Evolutionary conservation across 1,140 invertebrate genomes (phyloP), one percentile per base, ranked within the genome.

Genomic region (Papilio xuthus): DNA sequence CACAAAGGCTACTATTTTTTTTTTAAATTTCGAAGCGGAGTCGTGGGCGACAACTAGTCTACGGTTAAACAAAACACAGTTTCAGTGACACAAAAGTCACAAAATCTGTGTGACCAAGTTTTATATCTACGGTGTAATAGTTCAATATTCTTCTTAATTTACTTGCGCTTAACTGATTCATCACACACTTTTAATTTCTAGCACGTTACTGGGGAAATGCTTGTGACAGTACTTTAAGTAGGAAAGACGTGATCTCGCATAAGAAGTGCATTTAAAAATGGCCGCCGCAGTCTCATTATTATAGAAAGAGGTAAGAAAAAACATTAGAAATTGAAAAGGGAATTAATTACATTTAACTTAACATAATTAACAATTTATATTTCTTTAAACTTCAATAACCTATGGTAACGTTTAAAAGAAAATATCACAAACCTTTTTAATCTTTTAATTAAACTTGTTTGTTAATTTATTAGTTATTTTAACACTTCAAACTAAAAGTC

Each of bases 191-290:
- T 67, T 67, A 67, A 67, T 32, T 28, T 67, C 26, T 67, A 67
- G 60, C 60, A 67, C 60, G 60, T 67, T 32, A 67, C 60, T 67
- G 26, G 26, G 60, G 60, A 32, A 32, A 67, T 15, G 13, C 26
- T 67, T 67, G 13, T 67, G 60, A 67, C 60, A 67, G 60, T 67
- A 28, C 60, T 67, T 67, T 67, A 23, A 67, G 23, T 67, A 23
- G 23, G 9, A 18, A 15, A 67, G 20, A 67, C 60, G 26, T 67
- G 60, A 67, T 67, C 26, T 67, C 26, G 60, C 60, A 67, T 67
- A 67, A 67, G 26, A 67, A 67, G 60, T 26, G 60, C 60, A 67
- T 67, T 67, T 56, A 18, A 67, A 67, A 67, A 67, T 67, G 60
- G 60, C 26, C 4, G 26, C 60, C 23, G 56, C 9, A 26, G 56